A percentile compares a stretch with the other conserved stretches of the same genome.
Evolutionary conservation across 1,140 invertebrate species (phyloP).

Genomic region (Brachystomella parvula): DNA sequence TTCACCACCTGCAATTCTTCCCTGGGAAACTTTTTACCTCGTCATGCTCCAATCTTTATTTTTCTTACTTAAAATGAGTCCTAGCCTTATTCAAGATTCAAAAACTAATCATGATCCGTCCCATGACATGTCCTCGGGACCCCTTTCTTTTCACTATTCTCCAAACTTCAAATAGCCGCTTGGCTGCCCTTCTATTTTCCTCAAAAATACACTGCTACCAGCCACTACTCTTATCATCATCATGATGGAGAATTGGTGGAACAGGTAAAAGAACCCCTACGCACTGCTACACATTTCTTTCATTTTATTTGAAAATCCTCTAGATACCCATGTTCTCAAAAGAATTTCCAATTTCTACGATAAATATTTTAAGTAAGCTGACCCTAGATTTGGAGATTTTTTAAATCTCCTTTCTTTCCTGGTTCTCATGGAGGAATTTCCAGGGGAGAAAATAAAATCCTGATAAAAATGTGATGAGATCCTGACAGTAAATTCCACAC

Average conservation of each 20-base stretch:
- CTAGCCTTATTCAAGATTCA: conserved; percentile 6
- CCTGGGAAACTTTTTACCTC: conserved; percentile 12
- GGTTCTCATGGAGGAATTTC: too few relatives aligned
- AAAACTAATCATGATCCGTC: not conserved
- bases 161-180: too few relatives aligned
- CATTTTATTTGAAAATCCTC: not conserved
- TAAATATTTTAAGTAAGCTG: not conserved
- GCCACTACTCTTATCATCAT: too few relatives aligned
- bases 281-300: not conserved
- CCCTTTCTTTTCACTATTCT: too few relatives aligned
- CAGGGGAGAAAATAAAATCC: too few relatives aligned
- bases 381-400: too few relatives aligned
- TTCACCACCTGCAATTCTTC: conserved; percentile 32
- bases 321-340: not conserved
- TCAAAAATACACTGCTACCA: not conserved
- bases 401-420: too few relatives aligned
- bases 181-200: not conserved
- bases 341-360: not conserved
- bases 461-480: too few relatives aligned
- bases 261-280: not conserved
- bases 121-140: not conserved
- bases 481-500: too few relatives aligned
- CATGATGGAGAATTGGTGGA: not conserved
- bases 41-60: not conserved
- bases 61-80: not conserved